Evolutionary conservation across 2,888 invertebrate species (phyloP), one percentile per base, ranked within the genome.

Genomic region (Silvanus unidentatus): DNA sequence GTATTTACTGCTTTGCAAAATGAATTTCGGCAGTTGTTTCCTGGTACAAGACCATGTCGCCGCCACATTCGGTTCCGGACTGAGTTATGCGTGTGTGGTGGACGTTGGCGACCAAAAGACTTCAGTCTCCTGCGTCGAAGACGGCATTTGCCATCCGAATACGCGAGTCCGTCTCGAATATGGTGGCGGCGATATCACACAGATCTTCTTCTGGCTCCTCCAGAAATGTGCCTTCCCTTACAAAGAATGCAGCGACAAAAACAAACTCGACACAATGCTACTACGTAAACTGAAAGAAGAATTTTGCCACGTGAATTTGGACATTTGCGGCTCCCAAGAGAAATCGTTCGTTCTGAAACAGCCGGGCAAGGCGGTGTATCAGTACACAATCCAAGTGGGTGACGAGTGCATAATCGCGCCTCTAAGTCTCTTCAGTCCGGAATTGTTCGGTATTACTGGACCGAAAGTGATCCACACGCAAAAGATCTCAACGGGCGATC

Each of bases 81-180:
- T 89, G 11, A 82, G 85, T 39, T 88, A 86, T 62, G 95, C 94
- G 0, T 96, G 96, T 73, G 93, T 96, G 1, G 88, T 97, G 0
- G 95, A 96, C 68, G 85, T 96, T 41, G 96, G 96, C 0, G 95
- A 95, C 65, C 92, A 95, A 68, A 96, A 96, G 74, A 93, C 92
- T 0, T 91, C 94, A 0, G 87, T 97, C 13, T 93, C 93, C 1
- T 97, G 96, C 73, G 93, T 96, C 1, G 96, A 96, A 74, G 96
- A 96, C 75, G 95, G 94, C 1, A 88, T 96, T 48, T 95, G 95
- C 15, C 91, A 92, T 62, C 82, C 87, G 54, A 85, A 86, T 52
- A 92, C 95, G 0, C 76, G 94, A 63, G 81, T 85, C 61, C 73
- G 88, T 41, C 79, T 95, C 76, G 88, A 90, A 56, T 93, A 92